Percentiles rank a stretch among this genome's conserved stretches.
These are phyloP conservation scores for Amphimallon solstitiale DNA, from an alignment of 2,888 invertebrate genomes.

Conservation along the genomic window DNA sequence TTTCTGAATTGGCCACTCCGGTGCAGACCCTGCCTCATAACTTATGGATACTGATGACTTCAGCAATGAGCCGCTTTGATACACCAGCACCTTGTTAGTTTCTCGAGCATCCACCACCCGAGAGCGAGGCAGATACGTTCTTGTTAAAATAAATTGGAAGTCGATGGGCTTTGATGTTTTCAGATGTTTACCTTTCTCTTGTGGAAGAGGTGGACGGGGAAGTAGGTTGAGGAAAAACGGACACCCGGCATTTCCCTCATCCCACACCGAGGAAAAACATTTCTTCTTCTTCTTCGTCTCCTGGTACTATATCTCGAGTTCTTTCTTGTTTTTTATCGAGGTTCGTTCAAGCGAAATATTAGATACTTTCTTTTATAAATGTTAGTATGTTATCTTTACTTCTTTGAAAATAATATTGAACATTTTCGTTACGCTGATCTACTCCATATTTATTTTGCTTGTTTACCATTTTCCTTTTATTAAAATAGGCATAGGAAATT, in stretches of 20 bases:
- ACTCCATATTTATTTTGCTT: no score
- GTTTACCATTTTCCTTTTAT: no score
- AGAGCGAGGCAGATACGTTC: conserved; percentile 50
- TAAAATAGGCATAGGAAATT: not conserved
- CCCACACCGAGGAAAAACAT: conserved; percentile 27
- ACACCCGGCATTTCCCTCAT: conserved; percentile 22
- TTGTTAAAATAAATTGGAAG: conserved; percentile 64
- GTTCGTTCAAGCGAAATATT: conserved; percentile 23
- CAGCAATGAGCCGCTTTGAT: conserved; percentile 69
- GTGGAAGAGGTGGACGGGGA: conserved; percentile 27
- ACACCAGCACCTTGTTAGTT: conserved; percentile 60
- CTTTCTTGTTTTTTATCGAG: conserved; percentile 19
- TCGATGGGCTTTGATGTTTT: conserved; percentile 61
- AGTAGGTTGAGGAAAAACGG: conserved; percentile 30
- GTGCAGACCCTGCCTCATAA: conserved; percentile 67
- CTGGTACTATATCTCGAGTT: not conserved
- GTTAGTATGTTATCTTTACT: conserved; percentile 5
- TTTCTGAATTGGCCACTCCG: conserved; percentile 57
- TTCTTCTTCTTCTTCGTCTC: conserved; percentile 25
- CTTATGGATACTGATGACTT: conserved; percentile 84
- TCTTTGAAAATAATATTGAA: not conserved
- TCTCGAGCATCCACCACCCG: conserved; percentile 45
- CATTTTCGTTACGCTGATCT: not conserved
- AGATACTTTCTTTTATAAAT: conserved; percentile 30
- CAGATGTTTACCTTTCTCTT: conserved; percentile 49